Conservation (phyloP, 2,888 invertebrate genomes). For the Chironomus tentans region DNA sequence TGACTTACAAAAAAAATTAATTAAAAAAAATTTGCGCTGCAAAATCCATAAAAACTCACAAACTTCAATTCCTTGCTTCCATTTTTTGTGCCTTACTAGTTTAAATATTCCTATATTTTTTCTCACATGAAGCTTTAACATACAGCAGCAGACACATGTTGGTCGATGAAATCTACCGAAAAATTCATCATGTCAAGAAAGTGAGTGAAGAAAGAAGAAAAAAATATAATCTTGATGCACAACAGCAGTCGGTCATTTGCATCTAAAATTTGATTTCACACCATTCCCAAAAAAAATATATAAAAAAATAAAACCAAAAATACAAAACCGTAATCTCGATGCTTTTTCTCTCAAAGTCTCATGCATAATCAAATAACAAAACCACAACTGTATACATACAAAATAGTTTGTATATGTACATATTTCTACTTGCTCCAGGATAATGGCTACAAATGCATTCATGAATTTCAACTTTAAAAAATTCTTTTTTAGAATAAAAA, state of each 20-base stretch:
- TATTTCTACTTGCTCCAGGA: not conserved
- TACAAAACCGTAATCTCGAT: constrained; percentile 4
- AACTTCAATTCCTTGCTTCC: no score
- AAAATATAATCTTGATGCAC: not conserved
- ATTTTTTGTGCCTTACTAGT: no score
- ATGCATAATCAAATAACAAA: constrained; percentile 19
- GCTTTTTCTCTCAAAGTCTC: not conserved
- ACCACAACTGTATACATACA: constrained; percentile 4
- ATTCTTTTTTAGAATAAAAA: no score
- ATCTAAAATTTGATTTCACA: constrained; percentile 4
- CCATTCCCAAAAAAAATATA: not conserved
- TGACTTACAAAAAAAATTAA: no score
- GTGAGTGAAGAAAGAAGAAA: not conserved
- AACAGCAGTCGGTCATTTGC: not conserved
- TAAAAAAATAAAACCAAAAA: not conserved
- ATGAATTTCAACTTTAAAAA: not conserved
- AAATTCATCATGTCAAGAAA: no score
- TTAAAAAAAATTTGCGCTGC: no score
- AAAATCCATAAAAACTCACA: no score
- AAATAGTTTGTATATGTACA: not conserved
- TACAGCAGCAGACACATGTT: no score
- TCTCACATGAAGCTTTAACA: no score
- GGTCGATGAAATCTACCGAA: no score
- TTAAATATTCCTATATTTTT: no score
- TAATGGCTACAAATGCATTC: not conserved